Percentiles rank a stretch among this genome's conserved stretches.
phyloP scores from a whole-genome alignment of 2,113 vertebrate species.

The Todiramphus chloris region DNA sequence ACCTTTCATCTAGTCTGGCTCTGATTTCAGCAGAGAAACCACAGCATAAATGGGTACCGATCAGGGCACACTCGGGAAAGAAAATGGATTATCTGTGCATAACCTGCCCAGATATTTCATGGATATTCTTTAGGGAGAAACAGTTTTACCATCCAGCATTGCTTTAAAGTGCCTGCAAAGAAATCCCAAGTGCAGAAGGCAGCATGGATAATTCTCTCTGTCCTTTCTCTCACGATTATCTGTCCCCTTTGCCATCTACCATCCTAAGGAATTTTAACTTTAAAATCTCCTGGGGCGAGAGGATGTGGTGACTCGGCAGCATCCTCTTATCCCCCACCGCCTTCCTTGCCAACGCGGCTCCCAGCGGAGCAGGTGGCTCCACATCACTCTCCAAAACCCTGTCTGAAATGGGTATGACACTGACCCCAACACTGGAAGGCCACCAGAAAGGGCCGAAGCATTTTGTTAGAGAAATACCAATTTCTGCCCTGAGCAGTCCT shows the following conservation, averaged over 20 bases:
- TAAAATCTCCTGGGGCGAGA: background rate
- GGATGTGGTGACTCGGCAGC: background rate
- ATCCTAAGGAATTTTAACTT: background rate
- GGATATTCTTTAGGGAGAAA: background rate
- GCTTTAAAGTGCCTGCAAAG: background rate
- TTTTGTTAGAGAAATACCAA: background rate
- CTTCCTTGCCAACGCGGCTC: background rate
- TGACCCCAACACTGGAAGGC: rapidly evolving
- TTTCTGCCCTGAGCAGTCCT: constrained; percentile 1
- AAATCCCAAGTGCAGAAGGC: background rate
- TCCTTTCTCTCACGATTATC: background rate
- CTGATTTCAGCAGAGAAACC: constrained; percentile 41
- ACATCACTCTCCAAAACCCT: rapidly evolving
- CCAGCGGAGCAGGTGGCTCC: background rate
- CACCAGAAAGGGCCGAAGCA: background rate
- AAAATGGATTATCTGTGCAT: constrained; percentile 38
- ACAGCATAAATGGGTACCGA: background rate
- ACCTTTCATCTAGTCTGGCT: constrained; percentile 58
- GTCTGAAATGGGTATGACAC: rapidly evolving
- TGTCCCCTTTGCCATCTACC: background rate
- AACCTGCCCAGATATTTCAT: background rate
- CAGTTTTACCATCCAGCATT: background rate
- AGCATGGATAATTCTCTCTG: rapidly evolving
- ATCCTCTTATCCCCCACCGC: background rate
- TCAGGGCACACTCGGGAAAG: background rate